Evolutionary conservation across 2,888 invertebrate genomes (phyloP).

Genomic region (Eulithis prunata): DNA sequence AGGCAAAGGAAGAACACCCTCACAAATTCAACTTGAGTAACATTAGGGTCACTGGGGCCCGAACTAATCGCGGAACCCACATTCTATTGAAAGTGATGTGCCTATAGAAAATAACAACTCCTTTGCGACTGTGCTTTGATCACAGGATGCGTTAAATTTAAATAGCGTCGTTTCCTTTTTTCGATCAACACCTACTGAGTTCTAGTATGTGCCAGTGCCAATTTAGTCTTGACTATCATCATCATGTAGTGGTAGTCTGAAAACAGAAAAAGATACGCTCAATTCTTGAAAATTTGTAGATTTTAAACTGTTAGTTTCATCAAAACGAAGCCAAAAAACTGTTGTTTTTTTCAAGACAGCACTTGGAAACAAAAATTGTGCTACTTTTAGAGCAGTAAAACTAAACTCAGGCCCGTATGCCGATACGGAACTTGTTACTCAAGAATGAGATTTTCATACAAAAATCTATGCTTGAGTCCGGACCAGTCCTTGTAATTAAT

Average conservation of each 20-base stretch:
- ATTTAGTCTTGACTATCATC: background rate
- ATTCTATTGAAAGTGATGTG: slow-evolving; percentile 25
- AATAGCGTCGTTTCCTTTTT: slow-evolving; percentile 15
- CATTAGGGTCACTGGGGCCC: slow-evolving; percentile 26
- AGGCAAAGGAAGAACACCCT: slow-evolving; percentile 24
- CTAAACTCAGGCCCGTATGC: too few relatives aligned
- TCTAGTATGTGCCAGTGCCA: slow-evolving; percentile 1
- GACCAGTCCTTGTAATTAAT: too few relatives aligned
- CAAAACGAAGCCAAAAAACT: too few relatives aligned
- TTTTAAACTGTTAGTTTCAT: too few relatives aligned
- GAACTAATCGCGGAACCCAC: slow-evolving; percentile 29
- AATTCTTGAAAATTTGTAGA: too few relatives aligned
- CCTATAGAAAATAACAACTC: slow-evolving; percentile 29
- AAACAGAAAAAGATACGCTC: too few relatives aligned
- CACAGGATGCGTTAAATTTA: slow-evolving; percentile 20
- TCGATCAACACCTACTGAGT: slow-evolving; percentile 6
- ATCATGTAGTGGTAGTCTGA: background rate
- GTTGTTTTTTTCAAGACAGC: too few relatives aligned
- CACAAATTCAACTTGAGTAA: slow-evolving; percentile 28
- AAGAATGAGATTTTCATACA: too few relatives aligned
- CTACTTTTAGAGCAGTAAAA: too few relatives aligned
- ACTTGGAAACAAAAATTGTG: too few relatives aligned
- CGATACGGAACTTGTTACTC: too few relatives aligned
- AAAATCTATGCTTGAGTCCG: too few relatives aligned
- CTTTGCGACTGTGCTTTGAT: slow-evolving; percentile 21